Base-by-base conservation (phyloP, 2,888 invertebrate genomes). In the Oeneis ivallda region DNA sequence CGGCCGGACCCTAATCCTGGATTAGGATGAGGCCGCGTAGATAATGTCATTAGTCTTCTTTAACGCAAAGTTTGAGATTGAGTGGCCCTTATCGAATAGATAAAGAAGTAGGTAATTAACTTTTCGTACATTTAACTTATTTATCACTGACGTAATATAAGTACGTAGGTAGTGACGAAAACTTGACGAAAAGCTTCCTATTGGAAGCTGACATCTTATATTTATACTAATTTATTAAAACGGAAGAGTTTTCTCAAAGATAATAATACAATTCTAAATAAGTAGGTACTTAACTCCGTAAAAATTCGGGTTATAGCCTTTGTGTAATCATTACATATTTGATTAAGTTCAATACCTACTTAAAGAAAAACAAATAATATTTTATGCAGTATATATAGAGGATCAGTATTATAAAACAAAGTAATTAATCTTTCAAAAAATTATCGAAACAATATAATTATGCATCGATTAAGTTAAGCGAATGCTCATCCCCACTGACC, bases 401-500 rank as follows among this genome's bases (percentile, higher is more conserved):
- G 8, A 13, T n/a, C 13, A 9, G 17, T 19, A 49, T 49, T 49
- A 50, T 39, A 53, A 53, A 62, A 43, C 53, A 53, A 62, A 53
- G 34, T 19, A 43, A 54, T 62, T 53, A 62, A 62, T 53, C 53
- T 45, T 26, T 62, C 62, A 62, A 62, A 62, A 53, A 45, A 43
- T 54, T 62, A 62, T 62, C 62, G 45, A 54, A 53, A 54, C 62
- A 54, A 62, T 62, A 62, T 62, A 62, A 62, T 62, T 63, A 56
- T 63, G 39, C 19, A 17, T 17, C 63, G 49, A 54, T 63, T 63
- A 63, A 49, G 53, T 65, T 65, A 63, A 63, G 43, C 56, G 45
- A 61, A 62, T 59, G 58, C 58, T 62, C 53, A 61, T 52, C 56
- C 56, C 45, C 45, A 61, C 78, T 78, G 81, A 82, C 73, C 47